These are phyloP conservation scores for Paratrypauchen microcephalus DNA, from an alignment of 2,797 vertebrate species.

Conservation along the genomic window DNA sequence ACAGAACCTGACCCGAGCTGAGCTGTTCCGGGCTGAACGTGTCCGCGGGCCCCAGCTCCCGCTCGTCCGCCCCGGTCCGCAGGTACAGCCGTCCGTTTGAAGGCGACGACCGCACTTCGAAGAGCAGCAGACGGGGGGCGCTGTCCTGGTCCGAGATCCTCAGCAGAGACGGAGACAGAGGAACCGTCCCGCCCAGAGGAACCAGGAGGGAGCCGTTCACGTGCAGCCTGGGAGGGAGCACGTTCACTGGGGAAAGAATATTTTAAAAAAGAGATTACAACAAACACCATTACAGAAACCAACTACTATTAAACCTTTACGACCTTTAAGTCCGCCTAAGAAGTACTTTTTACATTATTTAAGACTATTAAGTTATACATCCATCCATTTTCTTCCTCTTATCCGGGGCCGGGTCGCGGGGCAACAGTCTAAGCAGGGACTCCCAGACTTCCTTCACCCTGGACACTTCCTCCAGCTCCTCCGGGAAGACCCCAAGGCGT, in stretches of 20 bases:
- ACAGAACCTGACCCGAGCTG: slow-evolving; percentile 74
- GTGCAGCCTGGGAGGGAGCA: slow-evolving; percentile 63
- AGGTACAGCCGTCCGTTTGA: slow-evolving; percentile 81
- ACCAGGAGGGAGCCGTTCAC: slow-evolving; percentile 80
- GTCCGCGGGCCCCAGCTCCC: slow-evolving; percentile 68
- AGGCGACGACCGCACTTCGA: slow-evolving; percentile 78
- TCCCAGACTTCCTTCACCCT: no score
- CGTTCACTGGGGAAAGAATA: slow-evolving; percentile 67
- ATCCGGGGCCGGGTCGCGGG: no score
- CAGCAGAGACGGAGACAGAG: slow-evolving; percentile 75
- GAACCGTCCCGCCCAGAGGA: slow-evolving; percentile 75
- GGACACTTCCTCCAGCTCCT: no score
- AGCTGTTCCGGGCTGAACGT: slow-evolving; percentile 82
- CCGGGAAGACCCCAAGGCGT: no score
- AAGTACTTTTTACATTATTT: no score
- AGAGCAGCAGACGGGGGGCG: slow-evolving; percentile 59
- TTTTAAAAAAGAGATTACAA: no score
- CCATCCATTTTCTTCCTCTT: no score
- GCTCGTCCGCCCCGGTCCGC: slow-evolving; percentile 27
- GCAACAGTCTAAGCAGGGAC: no score
- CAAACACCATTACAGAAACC: no score
- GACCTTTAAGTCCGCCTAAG: no score
- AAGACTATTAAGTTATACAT: no score
- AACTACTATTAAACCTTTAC: no score
- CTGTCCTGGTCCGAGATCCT: slow-evolving; percentile 63